These are phyloP conservation scores for Griposia aprilina DNA, from an alignment of 2,888 invertebrate genomes.

Conservation along the genomic window DNA sequence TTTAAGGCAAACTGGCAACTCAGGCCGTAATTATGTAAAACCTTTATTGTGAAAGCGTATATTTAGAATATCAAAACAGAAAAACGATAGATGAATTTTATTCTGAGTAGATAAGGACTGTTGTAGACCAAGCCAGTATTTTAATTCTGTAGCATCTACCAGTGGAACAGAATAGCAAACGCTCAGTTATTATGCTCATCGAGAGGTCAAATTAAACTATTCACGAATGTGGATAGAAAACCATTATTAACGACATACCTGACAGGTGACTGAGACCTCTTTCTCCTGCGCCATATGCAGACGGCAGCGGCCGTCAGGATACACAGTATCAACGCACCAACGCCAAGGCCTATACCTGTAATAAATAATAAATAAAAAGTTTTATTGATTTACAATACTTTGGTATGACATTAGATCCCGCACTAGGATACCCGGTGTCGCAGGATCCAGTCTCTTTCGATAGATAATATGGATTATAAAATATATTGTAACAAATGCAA, in stretches of 20 bases:
- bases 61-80: background rate
- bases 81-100: background rate
- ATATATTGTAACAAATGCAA: too few relatives aligned
- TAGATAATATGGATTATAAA: too few relatives aligned
- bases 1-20: background rate
- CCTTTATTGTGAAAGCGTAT: background rate
- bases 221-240: background rate
- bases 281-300: slow-evolving; percentile 86
- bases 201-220: background rate
- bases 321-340: slow-evolving; percentile 83
- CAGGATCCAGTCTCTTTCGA: too few relatives aligned
- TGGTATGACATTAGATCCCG: too few relatives aligned
- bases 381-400: too few relatives aligned
- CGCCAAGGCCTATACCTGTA: slow-evolving; percentile 80
- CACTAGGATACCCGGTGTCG: too few relatives aligned
- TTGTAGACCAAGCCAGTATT: background rate
- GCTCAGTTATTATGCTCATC: background rate
- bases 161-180: background rate
- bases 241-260: slow-evolving; percentile 66
- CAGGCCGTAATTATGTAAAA: background rate
- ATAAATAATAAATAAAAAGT: too few relatives aligned
- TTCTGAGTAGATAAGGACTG: too few relatives aligned
- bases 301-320: slow-evolving; percentile 82
- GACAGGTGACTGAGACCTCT: slow-evolving; percentile 73
- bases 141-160: background rate